Base-by-base conservation (phyloP, 1,140 invertebrate genomes). In the Drosophila dunni region DNA sequence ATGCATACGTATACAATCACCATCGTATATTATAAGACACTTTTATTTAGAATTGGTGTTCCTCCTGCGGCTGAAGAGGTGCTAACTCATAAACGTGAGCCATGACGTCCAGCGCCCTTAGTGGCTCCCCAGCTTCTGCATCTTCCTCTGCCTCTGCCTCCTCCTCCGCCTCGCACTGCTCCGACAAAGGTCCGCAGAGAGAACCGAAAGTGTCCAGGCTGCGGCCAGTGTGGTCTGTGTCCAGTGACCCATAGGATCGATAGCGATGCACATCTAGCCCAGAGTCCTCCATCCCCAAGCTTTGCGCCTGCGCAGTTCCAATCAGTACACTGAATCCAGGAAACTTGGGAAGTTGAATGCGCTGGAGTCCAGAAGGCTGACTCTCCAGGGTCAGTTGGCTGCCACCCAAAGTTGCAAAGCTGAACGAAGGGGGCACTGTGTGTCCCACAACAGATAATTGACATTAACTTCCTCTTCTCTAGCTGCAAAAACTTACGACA, bases 351-450 rank as follows among this genome's bases (percentile, higher is more conserved):
- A 91, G 36, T 6, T 91, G 77, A 29, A 91, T 88, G 10, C 79
- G 81, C 2, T 74, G 78, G 8, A 75, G 46, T 0, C 62, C 54
- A 13, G 69, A 78, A 0, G 62, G 64, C 34, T 78, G 73, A 17
- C 77, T 85, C 53, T 76, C 86, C 24, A 91, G 53, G 0, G 83
- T 90, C 57, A 75, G 83, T 45, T 90, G 86, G 42, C 90, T 91
- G 56, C 90, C 86, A 13, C 61, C 82, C 66, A 91, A 53, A 1
- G 90, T 91, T 9, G 90, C 90, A 53, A 85, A 91, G 54, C 90
- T 91, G 45, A 91, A 91, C 0, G 90, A 91, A 6, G 90, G 90
- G n/a, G 90, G 90, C 15, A 91, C 90, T 91, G 68, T 5, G 67
- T 53, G 0, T 10, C 42, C 7, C 7, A n/a, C 1, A 24, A 42